These are phyloP conservation scores for Oscheius sp. DNA, from an alignment of 1,140 invertebrate species.

Conservation along the genomic window DNA sequence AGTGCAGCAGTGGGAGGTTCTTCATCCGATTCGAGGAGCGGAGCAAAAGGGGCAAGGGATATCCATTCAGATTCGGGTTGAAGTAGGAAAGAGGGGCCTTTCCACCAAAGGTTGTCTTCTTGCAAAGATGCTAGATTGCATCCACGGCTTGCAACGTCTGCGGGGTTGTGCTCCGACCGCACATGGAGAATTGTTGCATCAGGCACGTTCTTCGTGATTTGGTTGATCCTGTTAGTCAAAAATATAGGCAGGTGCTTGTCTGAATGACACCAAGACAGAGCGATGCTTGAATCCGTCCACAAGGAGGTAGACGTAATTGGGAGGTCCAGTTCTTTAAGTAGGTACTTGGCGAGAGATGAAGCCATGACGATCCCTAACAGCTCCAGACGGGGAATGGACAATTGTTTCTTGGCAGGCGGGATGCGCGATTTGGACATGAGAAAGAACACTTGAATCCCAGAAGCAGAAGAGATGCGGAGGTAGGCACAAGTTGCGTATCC, in stretches of 20 bases:
- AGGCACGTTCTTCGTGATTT: neutral
- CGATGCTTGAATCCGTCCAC: neutral
- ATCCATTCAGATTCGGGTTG: too few relatives aligned
- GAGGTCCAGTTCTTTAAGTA: neutral
- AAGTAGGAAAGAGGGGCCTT: too few relatives aligned
- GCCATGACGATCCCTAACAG: neutral
- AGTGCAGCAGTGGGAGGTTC: too few relatives aligned
- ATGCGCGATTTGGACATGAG: neutral
- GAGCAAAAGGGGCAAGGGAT: too few relatives aligned
- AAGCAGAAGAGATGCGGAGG: neutral
- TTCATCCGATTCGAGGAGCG: too few relatives aligned
- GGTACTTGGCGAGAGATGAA: conserved; percentile 3
- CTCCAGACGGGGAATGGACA: neutral
- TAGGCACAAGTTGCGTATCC: conserved; percentile 27
- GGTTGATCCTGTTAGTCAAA: neutral
- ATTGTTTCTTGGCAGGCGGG: neutral
- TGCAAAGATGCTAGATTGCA: too few relatives aligned
- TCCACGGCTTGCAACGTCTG: neutral
- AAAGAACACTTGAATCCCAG: neutral
- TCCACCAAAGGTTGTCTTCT: too few relatives aligned
- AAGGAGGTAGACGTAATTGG: neutral
- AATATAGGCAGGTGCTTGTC: neutral
- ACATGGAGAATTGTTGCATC: neutral
- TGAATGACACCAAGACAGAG: neutral
- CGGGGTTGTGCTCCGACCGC: neutral